Percentiles rank a stretch among this genome's conserved stretches.
phyloP scores from a whole-genome alignment of 2,888 invertebrate species.

The Apamea sordens region DNA sequence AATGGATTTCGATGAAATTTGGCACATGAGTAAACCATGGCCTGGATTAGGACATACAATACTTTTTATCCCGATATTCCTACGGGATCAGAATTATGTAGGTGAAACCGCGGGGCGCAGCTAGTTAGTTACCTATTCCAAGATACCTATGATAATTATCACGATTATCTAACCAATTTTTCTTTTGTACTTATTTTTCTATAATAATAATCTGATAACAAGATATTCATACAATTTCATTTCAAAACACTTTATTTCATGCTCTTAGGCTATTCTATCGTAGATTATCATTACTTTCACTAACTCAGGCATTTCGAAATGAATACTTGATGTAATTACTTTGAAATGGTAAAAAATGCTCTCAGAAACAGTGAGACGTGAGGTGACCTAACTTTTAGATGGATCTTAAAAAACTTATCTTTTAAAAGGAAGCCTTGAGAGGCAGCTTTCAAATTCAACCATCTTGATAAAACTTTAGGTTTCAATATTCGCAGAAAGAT shows the following conservation, averaged over 20 bases:
- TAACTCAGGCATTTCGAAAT: conserved; percentile 25
- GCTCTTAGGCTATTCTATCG: neutral
- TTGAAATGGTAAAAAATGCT: conserved; percentile 37
- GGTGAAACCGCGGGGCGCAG: neutral
- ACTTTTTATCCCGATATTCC: no score
- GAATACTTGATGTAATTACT: conserved; percentile 47
- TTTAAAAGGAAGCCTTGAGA: conserved; percentile 16
- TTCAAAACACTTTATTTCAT: neutral
- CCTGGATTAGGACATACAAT: no score
- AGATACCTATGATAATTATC: no score
- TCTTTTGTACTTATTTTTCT: neutral
- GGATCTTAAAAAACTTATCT: conserved; percentile 46
- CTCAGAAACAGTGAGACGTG: conserved; percentile 19
- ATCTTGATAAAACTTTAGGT: conserved; percentile 11
- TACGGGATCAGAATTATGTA: neutral
- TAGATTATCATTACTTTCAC: conserved; percentile 22
- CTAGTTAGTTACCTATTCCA: no score
- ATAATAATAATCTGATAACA: neutral
- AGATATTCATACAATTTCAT: neutral
- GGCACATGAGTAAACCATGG: neutral
- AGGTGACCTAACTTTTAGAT: conserved; percentile 47
- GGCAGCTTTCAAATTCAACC: conserved; percentile 36
- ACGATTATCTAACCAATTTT: no score
- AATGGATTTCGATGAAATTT: neutral
- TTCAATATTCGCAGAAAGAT: conserved; percentile 30